Percentiles rank a stretch among this genome's conserved stretches.
Conservation (phyloP, 2,113 vertebrate species). For the Nicator chloris region DNA sequence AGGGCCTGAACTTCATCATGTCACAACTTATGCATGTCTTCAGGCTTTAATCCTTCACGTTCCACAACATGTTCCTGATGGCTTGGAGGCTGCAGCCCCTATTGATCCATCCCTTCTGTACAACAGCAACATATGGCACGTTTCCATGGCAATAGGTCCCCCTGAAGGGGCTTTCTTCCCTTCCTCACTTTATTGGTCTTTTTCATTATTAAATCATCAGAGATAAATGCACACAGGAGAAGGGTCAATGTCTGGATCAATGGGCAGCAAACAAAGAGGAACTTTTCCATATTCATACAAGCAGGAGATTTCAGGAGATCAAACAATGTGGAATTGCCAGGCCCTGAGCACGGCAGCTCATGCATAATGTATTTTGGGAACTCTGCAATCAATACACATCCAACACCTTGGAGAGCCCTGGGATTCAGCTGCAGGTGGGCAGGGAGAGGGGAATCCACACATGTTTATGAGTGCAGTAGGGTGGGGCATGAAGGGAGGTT, state of each 20-base stretch:
- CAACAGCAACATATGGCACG: background rate
- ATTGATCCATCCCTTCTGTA: conserved; percentile 1
- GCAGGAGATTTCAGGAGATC: conserved; percentile 29
- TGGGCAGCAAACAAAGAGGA: conserved; percentile 38
- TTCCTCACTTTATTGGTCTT: background rate
- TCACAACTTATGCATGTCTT: background rate
- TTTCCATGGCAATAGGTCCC: conserved; percentile 40
- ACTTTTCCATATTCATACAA: conserved; percentile 53
- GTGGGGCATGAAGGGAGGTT: background rate
- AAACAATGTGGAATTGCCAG: background rate
- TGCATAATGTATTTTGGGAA: conserved; percentile 25
- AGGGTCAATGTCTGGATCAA: conserved; percentile 33
- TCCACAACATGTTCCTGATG: background rate
- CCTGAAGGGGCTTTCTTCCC: conserved; percentile 20
- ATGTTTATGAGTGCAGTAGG: background rate
- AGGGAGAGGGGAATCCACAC: background rate
- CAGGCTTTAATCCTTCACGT: background rate
- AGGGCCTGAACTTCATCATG: background rate
- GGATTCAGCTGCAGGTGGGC: background rate
- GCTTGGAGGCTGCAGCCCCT: conserved; percentile 20
- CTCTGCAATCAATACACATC: background rate
- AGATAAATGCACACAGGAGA: conserved; percentile 1
- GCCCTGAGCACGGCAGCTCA: background rate
- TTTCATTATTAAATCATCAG: conserved; percentile 50
- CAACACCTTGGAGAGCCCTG: background rate